Conservation (phyloP, 2,113 vertebrate species). For the Aspidoscelis tigris region DNA sequence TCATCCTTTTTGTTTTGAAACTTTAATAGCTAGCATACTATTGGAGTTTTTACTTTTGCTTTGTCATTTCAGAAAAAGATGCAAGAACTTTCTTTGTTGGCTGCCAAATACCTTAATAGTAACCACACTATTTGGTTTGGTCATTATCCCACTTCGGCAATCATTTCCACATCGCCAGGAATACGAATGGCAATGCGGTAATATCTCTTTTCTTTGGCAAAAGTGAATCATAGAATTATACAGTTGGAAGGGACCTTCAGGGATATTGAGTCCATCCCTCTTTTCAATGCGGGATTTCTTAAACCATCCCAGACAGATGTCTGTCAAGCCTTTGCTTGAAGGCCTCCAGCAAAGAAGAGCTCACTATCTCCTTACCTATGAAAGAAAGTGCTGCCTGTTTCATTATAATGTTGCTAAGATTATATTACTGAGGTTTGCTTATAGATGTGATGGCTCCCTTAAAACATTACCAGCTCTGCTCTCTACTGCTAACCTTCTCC, state of each 20-base stretch:
- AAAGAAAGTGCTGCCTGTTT: too few species aligned
- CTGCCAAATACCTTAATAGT: conserved; percentile 80
- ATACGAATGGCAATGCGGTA: conserved; percentile 90
- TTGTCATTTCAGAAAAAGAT: conserved; percentile 83
- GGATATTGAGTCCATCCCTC: too few species aligned
- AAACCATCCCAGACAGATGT: too few species aligned
- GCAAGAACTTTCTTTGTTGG: conserved; percentile 83
- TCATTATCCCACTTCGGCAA: conserved; percentile 94
- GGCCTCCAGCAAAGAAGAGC: neutral
- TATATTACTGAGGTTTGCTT: too few species aligned
- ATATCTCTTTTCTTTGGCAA: conserved; percentile 14
- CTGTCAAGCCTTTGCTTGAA: too few species aligned
- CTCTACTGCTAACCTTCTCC: too few species aligned
- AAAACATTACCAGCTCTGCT: too few species aligned
- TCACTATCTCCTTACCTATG: neutral
- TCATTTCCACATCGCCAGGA: conserved; percentile 89
- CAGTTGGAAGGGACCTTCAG: too few species aligned
- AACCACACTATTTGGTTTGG: conserved; percentile 98
- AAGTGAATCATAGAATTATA: neutral
- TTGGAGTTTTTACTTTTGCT: conserved; percentile 22
- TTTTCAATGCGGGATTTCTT: too few species aligned
- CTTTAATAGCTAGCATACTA: neutral
- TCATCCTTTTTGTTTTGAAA: neutral
- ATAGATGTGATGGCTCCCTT: too few species aligned
- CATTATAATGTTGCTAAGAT: too few species aligned